Base-by-base conservation (phyloP, 2,888 invertebrate genomes). In the Tachystola acroxantha region DNA sequence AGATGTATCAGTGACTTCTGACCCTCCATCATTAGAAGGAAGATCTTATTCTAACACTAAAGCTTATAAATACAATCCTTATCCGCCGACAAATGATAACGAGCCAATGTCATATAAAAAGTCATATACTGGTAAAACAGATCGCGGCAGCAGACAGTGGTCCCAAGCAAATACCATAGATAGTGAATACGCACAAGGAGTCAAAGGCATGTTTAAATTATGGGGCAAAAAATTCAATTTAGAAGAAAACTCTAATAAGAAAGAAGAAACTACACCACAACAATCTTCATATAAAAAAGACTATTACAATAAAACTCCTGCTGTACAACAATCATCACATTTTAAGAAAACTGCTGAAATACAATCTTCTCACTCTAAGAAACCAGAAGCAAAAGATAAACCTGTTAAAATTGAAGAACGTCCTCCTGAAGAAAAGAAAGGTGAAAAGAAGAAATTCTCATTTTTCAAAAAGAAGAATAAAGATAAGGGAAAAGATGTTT, bases 201-300 rank as follows among this genome's bases (percentile, higher is more conserved):
- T 71, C 1, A 70, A 69, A 54, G 72, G 68, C 1, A 80, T 78
- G 78, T 80, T 81, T 37, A 77, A 76, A 41, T 43, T 78, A 24
- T 80, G 79, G 80, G 72, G 76, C 0, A 75, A 74, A 37, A 79
- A 73, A 46, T 73, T 77, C 16, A 65, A 79, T 45, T 58, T 75
- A 4, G 76, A 77, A 25, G 72, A 74, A n/a, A 60, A 64, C 6
- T 35, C 32, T 9, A 39, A 16, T 11, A 7, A 22, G 9, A 25
- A 32, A 28, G 19, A 32, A 12, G 32, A 32, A 11, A 10, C 26
- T 5, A 10, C 28, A 12, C 10, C 12, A 14, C 13, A 24, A n/a
- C n/a, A 27, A 10, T 34, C 34, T 12, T 34, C 27, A n/a, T n/a
- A 19, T 34, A 19, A 27, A 11, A 13, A 27, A 10, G 10, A 20